Evolutionary conservation across 92 coral and sea anemone genomes (phyloP), one percentile per base, ranked within the genome.

Genomic region (Palythoa heliodiscus): DNA sequence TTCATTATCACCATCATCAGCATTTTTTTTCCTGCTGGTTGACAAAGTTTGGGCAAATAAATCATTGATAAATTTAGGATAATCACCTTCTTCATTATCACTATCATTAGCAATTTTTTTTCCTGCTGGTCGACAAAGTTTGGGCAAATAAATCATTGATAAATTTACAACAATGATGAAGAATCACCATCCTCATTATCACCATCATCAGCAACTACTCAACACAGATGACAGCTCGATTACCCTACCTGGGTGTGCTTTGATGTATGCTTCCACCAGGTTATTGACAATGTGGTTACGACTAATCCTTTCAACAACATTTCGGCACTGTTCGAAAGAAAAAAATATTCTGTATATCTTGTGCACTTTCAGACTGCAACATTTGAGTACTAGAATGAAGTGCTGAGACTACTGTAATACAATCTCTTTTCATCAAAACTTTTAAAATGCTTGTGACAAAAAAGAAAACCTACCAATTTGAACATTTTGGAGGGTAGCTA

Each of bases 231-330:
- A 1, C 10, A 52, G 25, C 37, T 1, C 11, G 24, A 23, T 11
- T 39, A 14, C 35, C 55, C 37, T 52, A 93, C 98, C 98, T 79
- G 98, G 98, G 58, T 96, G 90, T 38, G 90, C 93, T 63, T 83
- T 91, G 11, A 94, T 89, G 75, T 87, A 96, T 0, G 96, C 96
- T 38, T 96, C 98, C 77, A 96, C 98, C 86, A 96, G 87, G 71
- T 96, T 96, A 73, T 96, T 96, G 24, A 96, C 92, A 40, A 96
- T 89, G 88, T 96, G 98, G 73, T 96, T 94, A 48, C 92, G 91
- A 82, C 95, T 96, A 39, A 96, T 89, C 82, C 98, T 85, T 67
- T 88, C 91, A 22, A 96, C 98, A 61, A 83, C 91, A 61, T 90
- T 81, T 48, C 98, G 94, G 82, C 98, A 96, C 98, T 96, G 89